Evolutionary conservation across 2,113 vertebrate species (phyloP), one percentile per base, ranked within the genome.

Genomic region (Ophthalmolycus amberensis): DNA sequence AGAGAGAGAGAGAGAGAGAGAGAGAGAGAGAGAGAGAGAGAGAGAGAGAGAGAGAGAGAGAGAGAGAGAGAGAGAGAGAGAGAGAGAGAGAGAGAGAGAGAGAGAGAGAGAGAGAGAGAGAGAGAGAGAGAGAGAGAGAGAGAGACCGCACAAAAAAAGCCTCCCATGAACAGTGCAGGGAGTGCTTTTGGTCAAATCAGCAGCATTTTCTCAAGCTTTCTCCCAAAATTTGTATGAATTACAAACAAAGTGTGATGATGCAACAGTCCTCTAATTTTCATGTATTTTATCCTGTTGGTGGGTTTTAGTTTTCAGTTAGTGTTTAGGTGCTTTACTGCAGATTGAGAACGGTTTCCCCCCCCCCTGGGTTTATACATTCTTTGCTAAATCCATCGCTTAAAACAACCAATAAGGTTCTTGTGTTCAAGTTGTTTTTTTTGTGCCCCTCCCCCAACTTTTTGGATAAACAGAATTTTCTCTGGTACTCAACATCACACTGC

Each of bases 331-430:
- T 66, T 72, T 22, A 32, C 16, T 71, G n/a, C n/a, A 1, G 34
- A 25, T 52, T 72, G 58, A 65, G 60, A 80, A 64, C n/a, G 44
- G 75, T 84, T 84, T 16, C 44, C 1, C 25, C 71, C 44, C 1
- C 25, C 71, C 42, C 59, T 60, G 56, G 22, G 68, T 44, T 78
- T 56, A 15, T 52, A 29, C 46, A 62, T 75, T 62, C 63, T 82
- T 79, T 60, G 16, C 16, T 22, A 48, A 65, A 77, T 46, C 64
- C 5, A 3, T 65, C 11, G 0, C 70, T 50, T 66, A 64, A 75
- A 56, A 54, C 59, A 25, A 68, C 58, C 72, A 81, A 72, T 52
- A 68, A 64, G 22, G 38, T 27, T 1, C 67, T 48, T 38, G 56
- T 37, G 56, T 69, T 83, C 58, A 74, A 75, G 38, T 32, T 32